Conservation (phyloP, 2,888 invertebrate species). For the Carcina quercana region DNA sequence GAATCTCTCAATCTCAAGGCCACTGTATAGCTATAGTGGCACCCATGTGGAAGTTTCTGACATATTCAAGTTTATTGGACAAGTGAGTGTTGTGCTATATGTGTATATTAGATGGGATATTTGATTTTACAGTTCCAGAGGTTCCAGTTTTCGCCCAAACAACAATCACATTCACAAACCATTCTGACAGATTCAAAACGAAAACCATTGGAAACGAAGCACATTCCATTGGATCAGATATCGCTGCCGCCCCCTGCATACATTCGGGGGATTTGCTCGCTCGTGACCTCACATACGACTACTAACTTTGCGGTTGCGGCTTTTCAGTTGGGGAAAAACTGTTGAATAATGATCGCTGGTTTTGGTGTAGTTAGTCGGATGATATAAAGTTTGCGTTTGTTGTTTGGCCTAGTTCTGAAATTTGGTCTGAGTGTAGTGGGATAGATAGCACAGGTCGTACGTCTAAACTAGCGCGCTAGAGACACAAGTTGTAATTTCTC, state of each 20-base stretch:
- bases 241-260: constrained; percentile 30
- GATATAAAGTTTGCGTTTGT: constrained; percentile 14
- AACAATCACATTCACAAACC: not conserved
- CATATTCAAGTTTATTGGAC: too few relatives aligned
- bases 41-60: too few relatives aligned
- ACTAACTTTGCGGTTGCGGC: constrained; percentile 20
- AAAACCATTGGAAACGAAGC: constrained; percentile 25
- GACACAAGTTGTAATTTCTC: too few relatives aligned
- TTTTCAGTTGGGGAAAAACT: constrained; percentile 13
- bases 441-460: too few relatives aligned
- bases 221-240: constrained; percentile 31
- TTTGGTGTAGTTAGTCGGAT: constrained; percentile 19
- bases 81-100: too few relatives aligned
- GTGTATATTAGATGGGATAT: too few relatives aligned
- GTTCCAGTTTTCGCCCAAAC: not conserved
- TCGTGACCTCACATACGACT: constrained; percentile 38
- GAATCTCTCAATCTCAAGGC: too few relatives aligned
- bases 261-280: constrained; percentile 37
- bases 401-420: too few relatives aligned
- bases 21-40: too few relatives aligned
- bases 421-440: too few relatives aligned
- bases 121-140: too few relatives aligned
- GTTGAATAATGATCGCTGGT: constrained; percentile 14
- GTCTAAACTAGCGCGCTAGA: too few relatives aligned
- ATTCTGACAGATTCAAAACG: not conserved